Evolutionary conservation across 2,113 vertebrate species (phyloP).

Genomic region (Mormyrus iriodes): DNA sequence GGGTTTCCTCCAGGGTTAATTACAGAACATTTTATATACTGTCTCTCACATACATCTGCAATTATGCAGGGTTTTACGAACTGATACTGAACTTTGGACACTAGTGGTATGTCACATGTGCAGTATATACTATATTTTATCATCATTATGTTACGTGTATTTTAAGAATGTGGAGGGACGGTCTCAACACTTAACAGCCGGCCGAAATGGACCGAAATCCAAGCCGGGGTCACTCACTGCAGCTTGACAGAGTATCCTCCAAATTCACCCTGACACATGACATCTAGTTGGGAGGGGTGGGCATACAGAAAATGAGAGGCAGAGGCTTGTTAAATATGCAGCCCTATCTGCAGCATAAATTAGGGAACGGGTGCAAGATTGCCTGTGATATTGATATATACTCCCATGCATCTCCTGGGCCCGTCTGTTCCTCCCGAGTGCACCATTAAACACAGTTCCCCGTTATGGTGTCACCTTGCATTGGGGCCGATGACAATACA

Average conservation of each 20-base stretch:
- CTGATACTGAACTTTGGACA: neutral
- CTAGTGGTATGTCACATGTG: neutral
- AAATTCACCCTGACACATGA: neutral
- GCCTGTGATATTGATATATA: neutral
- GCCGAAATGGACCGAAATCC: neutral
- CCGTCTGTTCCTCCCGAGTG: neutral
- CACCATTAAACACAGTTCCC: conserved; percentile 1
- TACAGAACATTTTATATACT: neutral
- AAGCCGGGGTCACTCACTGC: neutral
- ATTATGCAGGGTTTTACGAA: too few relatives aligned
- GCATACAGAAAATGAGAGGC: neutral
- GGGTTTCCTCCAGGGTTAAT: neutral
- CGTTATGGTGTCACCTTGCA: conserved; percentile 2
- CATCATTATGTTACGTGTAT: neutral
- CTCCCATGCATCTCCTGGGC: neutral
- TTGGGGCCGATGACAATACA: conserved; percentile 5
- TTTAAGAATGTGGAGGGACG: neutral
- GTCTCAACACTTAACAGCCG: neutral
- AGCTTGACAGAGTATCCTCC: neutral
- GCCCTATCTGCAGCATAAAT: neutral
- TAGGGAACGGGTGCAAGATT: neutral
- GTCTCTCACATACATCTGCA: neutral
- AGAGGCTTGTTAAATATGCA: conserved; percentile 9
- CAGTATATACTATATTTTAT: neutral
- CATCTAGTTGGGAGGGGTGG: neutral